Evolutionary conservation across 2,797 vertebrate genomes (phyloP).

Genomic region (Balearica regulorum): DNA sequence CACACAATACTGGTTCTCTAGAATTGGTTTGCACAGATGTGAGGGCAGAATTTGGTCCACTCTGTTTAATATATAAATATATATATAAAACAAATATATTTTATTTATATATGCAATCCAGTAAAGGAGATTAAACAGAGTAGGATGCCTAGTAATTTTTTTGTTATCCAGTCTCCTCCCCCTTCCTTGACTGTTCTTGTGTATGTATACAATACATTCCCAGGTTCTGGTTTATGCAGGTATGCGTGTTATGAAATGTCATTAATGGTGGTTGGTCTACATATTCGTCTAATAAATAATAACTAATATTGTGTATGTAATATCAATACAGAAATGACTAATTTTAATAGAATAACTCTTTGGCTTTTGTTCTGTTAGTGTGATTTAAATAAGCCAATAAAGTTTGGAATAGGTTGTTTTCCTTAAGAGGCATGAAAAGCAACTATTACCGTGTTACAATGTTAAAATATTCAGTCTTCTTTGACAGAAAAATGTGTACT

Average conservation of each 20-base stretch:
- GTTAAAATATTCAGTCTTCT: constrained; percentile 76
- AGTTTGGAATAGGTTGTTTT: constrained; percentile 72
- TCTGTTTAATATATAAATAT: constrained; percentile 50
- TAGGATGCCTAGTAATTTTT: constrained; percentile 1
- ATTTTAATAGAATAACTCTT: constrained; percentile 66
- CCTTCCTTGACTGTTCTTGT: neutral
- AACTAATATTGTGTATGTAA: constrained; percentile 68
- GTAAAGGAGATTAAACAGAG: constrained; percentile 34
- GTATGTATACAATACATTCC: constrained; percentile 24
- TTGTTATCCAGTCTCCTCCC: neutral
- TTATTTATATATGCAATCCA: constrained; percentile 53
- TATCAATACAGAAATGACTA: constrained; percentile 60
- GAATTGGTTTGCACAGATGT: constrained; percentile 27
- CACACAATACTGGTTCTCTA: neutral
- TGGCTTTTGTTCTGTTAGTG: constrained; percentile 69
- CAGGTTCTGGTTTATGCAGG: constrained; percentile 46
- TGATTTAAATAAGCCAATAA: constrained; percentile 70
- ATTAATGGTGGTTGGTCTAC: constrained; percentile 55
- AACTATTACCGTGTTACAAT: constrained; percentile 74
- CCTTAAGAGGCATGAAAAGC: constrained; percentile 79
- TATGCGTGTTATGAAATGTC: constrained; percentile 28
- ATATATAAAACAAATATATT: constrained; percentile 31
- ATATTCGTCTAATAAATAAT: constrained; percentile 43
- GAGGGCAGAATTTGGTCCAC: constrained; percentile 29
- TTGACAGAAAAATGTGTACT: constrained; percentile 75